A percentile compares a stretch with the other conserved stretches of the same genome.
phyloP scores from a whole-genome alignment of 2,113 vertebrate species.

The Hipposideros armiger region DNA sequence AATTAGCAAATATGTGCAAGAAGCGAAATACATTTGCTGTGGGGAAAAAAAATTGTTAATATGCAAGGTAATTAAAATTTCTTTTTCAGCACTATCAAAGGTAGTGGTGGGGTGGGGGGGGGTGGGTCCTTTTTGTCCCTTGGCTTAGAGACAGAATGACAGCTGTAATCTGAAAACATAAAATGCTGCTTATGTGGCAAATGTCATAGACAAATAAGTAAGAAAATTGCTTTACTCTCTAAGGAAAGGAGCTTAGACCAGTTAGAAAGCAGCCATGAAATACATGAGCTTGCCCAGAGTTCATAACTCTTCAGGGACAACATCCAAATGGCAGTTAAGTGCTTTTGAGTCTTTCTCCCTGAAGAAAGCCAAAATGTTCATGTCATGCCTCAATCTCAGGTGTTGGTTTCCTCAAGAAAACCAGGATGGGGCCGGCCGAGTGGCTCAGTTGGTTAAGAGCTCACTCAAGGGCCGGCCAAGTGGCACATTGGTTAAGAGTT shows the following conservation, averaged over 20 bases:
- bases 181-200: neutral
- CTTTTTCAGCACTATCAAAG: neutral
- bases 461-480: too few relatives aligned
- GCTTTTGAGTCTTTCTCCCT: neutral
- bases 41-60: neutral
- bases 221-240: neutral
- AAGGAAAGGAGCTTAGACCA: neutral
- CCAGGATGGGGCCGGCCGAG: too few relatives aligned
- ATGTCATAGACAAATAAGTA: neutral
- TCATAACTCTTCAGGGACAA: neutral
- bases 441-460: too few relatives aligned
- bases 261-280: neutral
- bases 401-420: neutral
- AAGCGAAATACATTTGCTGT: conserved; percentile 61
- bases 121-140: neutral
- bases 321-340: neutral
- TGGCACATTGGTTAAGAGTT: too few relatives aligned
- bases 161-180: neutral
- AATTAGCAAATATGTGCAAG: conserved; percentile 78
- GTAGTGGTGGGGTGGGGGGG: neutral
- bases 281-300: neutral
- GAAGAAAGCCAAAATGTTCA: neutral
- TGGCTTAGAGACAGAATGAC: neutral
- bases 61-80: conserved; percentile 52
- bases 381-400: neutral